These are phyloP conservation scores for Oxygymnocypris stewartii DNA, from an alignment of 2,113 vertebrate species.

Conservation along the genomic window DNA sequence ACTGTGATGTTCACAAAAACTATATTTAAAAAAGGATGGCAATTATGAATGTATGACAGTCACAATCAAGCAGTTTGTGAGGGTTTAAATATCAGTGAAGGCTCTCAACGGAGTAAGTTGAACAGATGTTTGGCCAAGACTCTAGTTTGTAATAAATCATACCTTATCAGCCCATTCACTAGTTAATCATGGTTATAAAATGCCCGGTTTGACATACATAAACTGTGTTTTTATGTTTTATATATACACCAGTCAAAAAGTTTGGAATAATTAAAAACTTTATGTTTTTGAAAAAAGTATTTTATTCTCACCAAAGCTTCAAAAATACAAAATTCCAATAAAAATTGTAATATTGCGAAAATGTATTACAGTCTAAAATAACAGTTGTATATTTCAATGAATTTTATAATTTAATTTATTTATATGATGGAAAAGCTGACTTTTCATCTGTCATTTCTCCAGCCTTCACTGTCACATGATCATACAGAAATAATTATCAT, in stretches of 20 bases:
- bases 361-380: too few relatives aligned
- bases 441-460: too few relatives aligned
- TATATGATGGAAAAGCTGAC: too few relatives aligned
- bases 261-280: too few relatives aligned
- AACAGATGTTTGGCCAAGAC: slow-evolving; percentile 31
- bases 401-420: too few relatives aligned
- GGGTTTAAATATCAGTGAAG: background rate
- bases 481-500: too few relatives aligned
- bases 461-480: too few relatives aligned
- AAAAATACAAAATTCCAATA: too few relatives aligned
- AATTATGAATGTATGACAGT: slow-evolving; percentile 8
- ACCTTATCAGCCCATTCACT: background rate
- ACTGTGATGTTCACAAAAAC: background rate
- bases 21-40: background rate
- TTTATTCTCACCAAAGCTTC: too few relatives aligned
- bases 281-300: too few relatives aligned
- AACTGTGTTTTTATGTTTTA: background rate
- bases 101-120: background rate
- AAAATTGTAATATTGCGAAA: too few relatives aligned
- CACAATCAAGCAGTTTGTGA: background rate
- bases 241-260: background rate
- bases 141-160: background rate
- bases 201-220: background rate
- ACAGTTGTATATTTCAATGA: too few relatives aligned
- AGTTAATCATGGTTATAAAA: background rate